These are phyloP conservation scores for Pan troglodytes DNA, from an alignment of 2,113 vertebrate species.

Conservation along the genomic window NHGRI_mPanTro3-v2.1_pri NC_072398.2:128003001-128003500, in stretches of 20 bases:
- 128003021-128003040: too few species aligned
- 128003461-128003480: neutral
- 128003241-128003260: neutral
- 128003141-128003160: neutral
- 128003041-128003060: too few species aligned
- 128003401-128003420: neutral
- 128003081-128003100: too few species aligned
- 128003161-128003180: neutral
- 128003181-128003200: neutral
- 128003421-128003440: neutral
- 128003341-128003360: neutral
- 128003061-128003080: too few species aligned
- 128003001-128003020: too few species aligned
- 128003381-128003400: neutral
- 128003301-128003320: neutral
- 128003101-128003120: too few species aligned
- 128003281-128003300: accelerated
- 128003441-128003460: neutral
- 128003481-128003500: neutral
- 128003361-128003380: neutral
- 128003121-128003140: too few species aligned
- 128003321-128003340: too few species aligned
- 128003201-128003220: neutral
- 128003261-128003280: neutral
- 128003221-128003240: neutral